phyloP scores from a whole-genome alignment of 2,797 vertebrate species.

The Threskiornis aethiopicus region DNA sequence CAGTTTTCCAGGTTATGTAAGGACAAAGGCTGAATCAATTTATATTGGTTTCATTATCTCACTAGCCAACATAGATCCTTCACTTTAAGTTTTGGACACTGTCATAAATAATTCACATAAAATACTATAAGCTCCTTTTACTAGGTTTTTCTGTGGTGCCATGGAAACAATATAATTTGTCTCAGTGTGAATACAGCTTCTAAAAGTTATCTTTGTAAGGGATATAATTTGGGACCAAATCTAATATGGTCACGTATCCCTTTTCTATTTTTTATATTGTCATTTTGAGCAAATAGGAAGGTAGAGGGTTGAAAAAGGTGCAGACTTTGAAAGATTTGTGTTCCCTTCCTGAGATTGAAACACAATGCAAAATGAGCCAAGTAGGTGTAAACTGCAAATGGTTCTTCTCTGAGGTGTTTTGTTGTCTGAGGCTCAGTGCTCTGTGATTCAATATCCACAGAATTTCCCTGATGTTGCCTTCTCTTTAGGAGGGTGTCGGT shows the following conservation, averaged over 20 bases:
- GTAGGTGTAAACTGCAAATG: neutral
- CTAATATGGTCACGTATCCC: neutral
- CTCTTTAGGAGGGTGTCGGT: neutral
- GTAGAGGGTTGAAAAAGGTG: neutral
- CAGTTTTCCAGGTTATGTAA: neutral
- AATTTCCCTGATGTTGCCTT: neutral
- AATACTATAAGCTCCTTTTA: neutral
- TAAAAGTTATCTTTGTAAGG: neutral
- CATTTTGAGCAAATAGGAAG: neutral
- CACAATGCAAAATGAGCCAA: neutral
- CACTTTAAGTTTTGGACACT: neutral
- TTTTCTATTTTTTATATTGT: neutral
- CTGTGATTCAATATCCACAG: neutral
- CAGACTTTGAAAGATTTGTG: neutral
- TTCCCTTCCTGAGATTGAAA: neutral
- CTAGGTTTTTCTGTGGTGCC: neutral
- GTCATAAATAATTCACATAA: neutral
- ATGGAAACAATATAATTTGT: neutral
- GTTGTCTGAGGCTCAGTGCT: neutral
- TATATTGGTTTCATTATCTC: neutral
- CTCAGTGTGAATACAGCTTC: neutral
- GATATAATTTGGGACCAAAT: neutral
- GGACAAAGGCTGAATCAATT: neutral
- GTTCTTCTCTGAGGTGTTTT: neutral
- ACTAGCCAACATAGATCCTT: neutral